Evolutionary conservation across 1,140 invertebrate species (phyloP).

Genomic region (Atopsyche davidsoni): DNA sequence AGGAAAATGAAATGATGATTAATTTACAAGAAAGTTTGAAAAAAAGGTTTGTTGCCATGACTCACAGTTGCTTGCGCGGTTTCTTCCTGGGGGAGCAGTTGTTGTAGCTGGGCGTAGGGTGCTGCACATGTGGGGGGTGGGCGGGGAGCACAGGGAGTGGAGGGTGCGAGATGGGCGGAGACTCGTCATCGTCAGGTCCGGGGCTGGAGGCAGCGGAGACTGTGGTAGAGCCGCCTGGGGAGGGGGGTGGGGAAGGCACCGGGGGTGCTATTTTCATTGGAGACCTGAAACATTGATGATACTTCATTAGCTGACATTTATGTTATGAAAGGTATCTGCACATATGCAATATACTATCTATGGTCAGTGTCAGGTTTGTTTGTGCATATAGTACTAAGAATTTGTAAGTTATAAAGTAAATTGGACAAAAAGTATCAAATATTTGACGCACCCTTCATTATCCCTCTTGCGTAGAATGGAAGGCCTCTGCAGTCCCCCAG

Average conservation of each 20-base stretch:
- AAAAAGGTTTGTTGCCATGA: no score
- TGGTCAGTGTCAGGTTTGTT: no score
- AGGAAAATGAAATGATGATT: constrained; percentile 9
- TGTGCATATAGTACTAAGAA: no score
- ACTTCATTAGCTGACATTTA: no score
- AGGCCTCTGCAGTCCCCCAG: constrained; percentile 21
- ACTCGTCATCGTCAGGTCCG: constrained; percentile 50
- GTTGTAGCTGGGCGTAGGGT: constrained; percentile 4
- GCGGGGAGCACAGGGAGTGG: neutral
- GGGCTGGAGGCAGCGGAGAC: constrained; percentile 58
- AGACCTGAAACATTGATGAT: constrained; percentile 12
- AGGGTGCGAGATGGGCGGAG: constrained; percentile 12
- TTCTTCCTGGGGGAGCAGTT: constrained; percentile 64
- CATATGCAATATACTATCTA: no score
- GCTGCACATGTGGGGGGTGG: constrained; percentile 9
- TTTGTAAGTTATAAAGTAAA: no score
- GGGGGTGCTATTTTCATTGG: constrained; percentile 15
- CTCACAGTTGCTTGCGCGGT: constrained; percentile 65
- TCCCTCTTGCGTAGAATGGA: constrained; percentile 28
- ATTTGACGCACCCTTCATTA: constrained; percentile 21
- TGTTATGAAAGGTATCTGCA: no score
- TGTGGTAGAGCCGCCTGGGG: constrained; percentile 52
- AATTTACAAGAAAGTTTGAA: no score
- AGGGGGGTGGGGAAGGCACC: constrained; percentile 17
- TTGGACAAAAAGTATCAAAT: neutral